phyloP scores from a whole-genome alignment of 2,888 invertebrate species.

The Lithophane semibrunnea region DNA sequence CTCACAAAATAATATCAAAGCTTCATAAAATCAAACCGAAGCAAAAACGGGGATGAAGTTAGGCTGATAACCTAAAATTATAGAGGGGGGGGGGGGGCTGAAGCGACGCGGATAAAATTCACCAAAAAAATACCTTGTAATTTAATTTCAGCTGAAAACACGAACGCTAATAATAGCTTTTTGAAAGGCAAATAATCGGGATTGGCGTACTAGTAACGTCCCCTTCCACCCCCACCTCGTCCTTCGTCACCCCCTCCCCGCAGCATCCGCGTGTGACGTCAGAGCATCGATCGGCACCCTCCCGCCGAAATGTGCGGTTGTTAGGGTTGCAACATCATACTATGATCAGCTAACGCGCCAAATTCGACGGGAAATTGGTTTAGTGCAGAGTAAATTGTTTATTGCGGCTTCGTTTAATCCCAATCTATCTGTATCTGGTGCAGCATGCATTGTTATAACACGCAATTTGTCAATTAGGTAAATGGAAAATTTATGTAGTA shows the following conservation, averaged over 20 bases:
- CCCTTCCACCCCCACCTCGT: conserved; percentile 59
- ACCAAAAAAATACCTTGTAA: conserved; percentile 62
- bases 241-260: conserved; percentile 67
- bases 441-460: conserved; percentile 15
- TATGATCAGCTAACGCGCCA: conserved; percentile 61
- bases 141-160: conserved; percentile 72
- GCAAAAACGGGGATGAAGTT: conserved; percentile 28
- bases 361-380: conserved; percentile 65
- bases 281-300: conserved; percentile 85
- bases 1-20: conserved; percentile 5
- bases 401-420: conserved; percentile 48
- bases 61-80: conserved; percentile 54
- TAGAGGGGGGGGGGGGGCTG: conserved; percentile 4
- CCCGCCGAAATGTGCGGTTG: conserved; percentile 77
- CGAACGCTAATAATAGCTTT: conserved; percentile 78
- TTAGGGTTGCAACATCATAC: conserved; percentile 70
- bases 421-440: conserved; percentile 22
- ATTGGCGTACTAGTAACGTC: conserved; percentile 72
- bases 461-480: conserved; percentile 23
- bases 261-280: conserved; percentile 86
- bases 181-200: conserved; percentile 77
- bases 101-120: conserved; percentile 53
- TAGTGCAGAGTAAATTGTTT: conserved; percentile 58
- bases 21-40: conserved; percentile 34
- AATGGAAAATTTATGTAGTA: not conserved